Evolutionary conservation across 2,113 vertebrate species (phyloP), one percentile per base, ranked within the genome.

Genomic region (Anoplopoma fimbria): DNA sequence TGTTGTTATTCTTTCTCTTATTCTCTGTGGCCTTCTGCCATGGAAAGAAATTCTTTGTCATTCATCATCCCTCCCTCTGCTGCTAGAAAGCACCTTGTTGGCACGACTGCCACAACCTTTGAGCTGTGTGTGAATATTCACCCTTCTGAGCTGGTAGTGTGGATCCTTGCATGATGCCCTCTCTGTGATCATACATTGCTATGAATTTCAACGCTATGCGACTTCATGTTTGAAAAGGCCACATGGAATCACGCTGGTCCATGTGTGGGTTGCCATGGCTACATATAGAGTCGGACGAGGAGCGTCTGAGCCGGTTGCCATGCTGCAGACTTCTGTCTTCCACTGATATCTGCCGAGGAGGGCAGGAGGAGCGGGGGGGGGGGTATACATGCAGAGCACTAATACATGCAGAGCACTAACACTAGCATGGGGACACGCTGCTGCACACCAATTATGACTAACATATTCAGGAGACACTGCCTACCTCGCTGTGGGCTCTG

Each of bases 211-310:
- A 69, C 68, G 3, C 29, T 67, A 29, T 67, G 69, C 9, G 6
- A 70, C 80, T 78, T 78, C 45, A 51, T 65, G 62, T 77, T 77
- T 55, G 64, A 90, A 45, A 87, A 90, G 88, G 92, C 87, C 90
- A 87, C 81, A 63, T 64, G 75, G 34, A 75, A 78, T 84, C 83
- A 45, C 25, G 83, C 84, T 40, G 75, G 86, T 57, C 85, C 79
- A 68, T 74, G 88, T 81, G 86, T 70, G 81, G 72, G 93, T 94
- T 93, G 84, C 91, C 89, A 94, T 93, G 90, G 93, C 79, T 87
- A 94, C 92, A 29, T 73, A 69, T 42, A 15, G 88, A 86, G 76
- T 65, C 79, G 78, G 88, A 77, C 77, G 51, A 86, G 75, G 78
- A 82, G 86, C 72, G 58, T 87, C 71, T 75, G 83, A 83, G 77